phyloP scores from a whole-genome alignment of 2,797 vertebrate species.

The Premnoplex brunnescens region DNA sequence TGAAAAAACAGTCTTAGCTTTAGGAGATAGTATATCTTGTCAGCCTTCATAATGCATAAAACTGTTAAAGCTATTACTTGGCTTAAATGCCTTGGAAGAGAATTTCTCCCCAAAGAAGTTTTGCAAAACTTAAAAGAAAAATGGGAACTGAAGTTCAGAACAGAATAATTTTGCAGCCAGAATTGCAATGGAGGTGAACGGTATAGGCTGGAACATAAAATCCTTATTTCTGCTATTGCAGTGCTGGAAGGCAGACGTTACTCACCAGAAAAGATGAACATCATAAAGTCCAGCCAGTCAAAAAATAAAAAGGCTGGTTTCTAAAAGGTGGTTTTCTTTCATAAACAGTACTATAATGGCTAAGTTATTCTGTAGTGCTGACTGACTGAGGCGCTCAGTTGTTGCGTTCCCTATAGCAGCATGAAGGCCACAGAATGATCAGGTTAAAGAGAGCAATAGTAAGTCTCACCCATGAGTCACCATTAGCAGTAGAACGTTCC shows the following conservation, averaged over 20 bases:
- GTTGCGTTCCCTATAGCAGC: neutral
- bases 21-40: constrained; percentile 54
- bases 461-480: neutral
- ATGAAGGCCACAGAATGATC: neutral
- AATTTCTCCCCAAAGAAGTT: constrained; percentile 43
- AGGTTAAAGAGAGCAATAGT: constrained; percentile 1
- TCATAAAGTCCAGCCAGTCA: neutral
- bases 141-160: constrained; percentile 9
- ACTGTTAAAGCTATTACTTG: constrained; percentile 42
- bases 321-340: neutral
- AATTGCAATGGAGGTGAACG: neutral
- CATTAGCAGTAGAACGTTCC: neutral
- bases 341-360: neutral
- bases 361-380: neutral
- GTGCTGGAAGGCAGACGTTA: neutral
- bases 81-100: constrained; percentile 13
- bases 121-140: constrained; percentile 23
- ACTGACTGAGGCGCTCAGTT: neutral
- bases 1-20: constrained; percentile 54
- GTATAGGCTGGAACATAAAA: constrained; percentile 28
- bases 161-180: constrained; percentile 23
- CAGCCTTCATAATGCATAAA: constrained; percentile 35
- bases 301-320: constrained; percentile 5
- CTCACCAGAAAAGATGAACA: neutral
- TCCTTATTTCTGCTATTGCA: constrained; percentile 22